Evolutionary conservation across 2,888 invertebrate species (phyloP).

Genomic region (Himalopsyche japonica): DNA sequence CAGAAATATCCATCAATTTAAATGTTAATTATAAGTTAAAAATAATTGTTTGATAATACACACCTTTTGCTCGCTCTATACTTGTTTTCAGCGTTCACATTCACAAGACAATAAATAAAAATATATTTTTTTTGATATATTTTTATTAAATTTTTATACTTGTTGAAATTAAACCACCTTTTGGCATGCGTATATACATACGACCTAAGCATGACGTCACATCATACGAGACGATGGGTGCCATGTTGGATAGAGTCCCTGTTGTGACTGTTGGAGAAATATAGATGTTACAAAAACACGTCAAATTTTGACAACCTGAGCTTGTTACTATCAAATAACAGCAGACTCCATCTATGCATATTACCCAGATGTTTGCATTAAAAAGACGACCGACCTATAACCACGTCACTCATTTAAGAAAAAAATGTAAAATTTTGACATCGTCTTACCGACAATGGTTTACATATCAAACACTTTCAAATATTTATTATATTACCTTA

Average conservation of each 20-base stretch:
- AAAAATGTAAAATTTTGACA: neutral
- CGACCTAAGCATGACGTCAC: neutral
- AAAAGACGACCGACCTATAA: neutral
- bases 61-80: too few relatives aligned
- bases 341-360: neutral
- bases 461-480: too few relatives aligned
- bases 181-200: neutral
- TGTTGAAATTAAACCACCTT: neutral
- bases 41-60: too few relatives aligned
- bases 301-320: neutral
- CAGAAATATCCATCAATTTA: too few relatives aligned
- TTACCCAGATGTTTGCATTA: neutral
- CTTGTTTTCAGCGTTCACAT: too few relatives aligned
- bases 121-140: too few relatives aligned
- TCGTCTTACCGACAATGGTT: too few relatives aligned
- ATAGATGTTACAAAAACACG: slow-evolving; percentile 16
- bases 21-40: too few relatives aligned
- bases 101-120: too few relatives aligned
- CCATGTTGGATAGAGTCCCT: slow-evolving; percentile 6
- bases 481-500: too few relatives aligned
- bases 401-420: neutral
- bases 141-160: neutral
- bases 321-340: neutral
- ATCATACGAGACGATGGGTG: neutral
- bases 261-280: slow-evolving; percentile 13